phyloP scores from a whole-genome alignment of 2,888 invertebrate genomes.

The Malacosoma neustria region DNA sequence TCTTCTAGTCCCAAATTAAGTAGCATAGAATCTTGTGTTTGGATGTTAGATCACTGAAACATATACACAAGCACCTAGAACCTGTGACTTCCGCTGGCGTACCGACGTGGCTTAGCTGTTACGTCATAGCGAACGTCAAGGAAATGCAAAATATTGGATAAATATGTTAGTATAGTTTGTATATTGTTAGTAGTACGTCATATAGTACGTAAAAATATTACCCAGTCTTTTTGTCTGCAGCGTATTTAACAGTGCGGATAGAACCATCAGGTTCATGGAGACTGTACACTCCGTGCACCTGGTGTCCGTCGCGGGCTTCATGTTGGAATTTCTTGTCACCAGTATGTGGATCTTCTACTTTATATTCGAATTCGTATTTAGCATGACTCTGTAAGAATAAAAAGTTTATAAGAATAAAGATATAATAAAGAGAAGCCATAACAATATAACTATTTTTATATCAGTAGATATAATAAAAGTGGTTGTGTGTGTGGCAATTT shows the following conservation, averaged over 20 bases:
- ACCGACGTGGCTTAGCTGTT: no score
- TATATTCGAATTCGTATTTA: slow-evolving; percentile 46
- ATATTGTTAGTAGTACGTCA: no score
- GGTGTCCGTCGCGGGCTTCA: slow-evolving; percentile 65
- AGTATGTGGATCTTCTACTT: slow-evolving; percentile 57
- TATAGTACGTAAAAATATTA: no score
- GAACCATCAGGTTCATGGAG: slow-evolving; percentile 66
- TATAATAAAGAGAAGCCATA: not conserved
- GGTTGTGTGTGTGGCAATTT: not conserved
- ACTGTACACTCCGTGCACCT: slow-evolving; percentile 70
- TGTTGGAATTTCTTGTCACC: slow-evolving; percentile 54
- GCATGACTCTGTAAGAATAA: slow-evolving; percentile 20
- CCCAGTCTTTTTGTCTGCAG: slow-evolving; percentile 41
- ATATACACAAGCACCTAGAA: no score
- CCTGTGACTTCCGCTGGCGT: no score
- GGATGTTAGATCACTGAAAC: no score
- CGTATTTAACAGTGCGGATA: slow-evolving; percentile 60
- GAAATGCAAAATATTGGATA: no score
- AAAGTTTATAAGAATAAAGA: not conserved
- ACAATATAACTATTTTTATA: not conserved
- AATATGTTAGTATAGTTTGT: no score
- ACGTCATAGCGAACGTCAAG: no score
- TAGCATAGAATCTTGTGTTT: no score
- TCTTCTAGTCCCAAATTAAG: no score
- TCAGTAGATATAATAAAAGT: not conserved